Evolutionary conservation across 2,113 vertebrate species (phyloP).

Genomic region (Nibea coibor): DNA sequence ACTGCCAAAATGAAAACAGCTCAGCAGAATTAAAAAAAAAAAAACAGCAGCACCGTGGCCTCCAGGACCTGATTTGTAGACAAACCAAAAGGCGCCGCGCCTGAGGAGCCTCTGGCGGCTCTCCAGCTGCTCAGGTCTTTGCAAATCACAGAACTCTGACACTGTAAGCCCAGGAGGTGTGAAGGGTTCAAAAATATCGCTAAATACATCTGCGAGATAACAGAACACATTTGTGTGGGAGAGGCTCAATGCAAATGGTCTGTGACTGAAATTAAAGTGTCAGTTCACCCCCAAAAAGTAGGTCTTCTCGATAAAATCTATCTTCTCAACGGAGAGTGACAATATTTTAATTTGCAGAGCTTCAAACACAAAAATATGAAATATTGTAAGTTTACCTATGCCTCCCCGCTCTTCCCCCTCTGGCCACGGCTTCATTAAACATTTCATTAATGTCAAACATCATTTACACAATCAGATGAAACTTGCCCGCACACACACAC

Average conservation of each 20-base stretch:
- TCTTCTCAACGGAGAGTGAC: neutral
- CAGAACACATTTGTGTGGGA: neutral
- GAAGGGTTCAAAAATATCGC: conserved; percentile 2
- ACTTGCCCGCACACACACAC: conserved; percentile 20
- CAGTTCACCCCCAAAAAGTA: neutral
- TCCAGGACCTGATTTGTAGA: neutral
- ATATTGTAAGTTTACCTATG: neutral
- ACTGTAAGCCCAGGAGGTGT: neutral
- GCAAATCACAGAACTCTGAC: conserved; percentile 22
- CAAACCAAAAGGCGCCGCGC: neutral
- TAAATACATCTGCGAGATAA: neutral
- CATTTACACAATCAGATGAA: conserved; percentile 66
- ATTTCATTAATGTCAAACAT: conserved; percentile 81
- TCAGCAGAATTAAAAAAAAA: neutral
- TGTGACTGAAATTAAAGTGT: neutral
- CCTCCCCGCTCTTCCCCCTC: conserved; percentile 48
- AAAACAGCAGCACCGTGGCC: neutral
- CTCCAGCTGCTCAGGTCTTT: conserved; percentile 17
- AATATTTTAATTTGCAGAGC: neutral
- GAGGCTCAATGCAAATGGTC: neutral
- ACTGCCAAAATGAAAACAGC: neutral
- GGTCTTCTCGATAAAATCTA: neutral
- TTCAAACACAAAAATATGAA: neutral
- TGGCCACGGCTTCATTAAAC: conserved; percentile 77
- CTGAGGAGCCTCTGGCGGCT: conserved; percentile 23